Conservation (phyloP, 2,888 invertebrate species). For the Epirrhoe tristata region DNA sequence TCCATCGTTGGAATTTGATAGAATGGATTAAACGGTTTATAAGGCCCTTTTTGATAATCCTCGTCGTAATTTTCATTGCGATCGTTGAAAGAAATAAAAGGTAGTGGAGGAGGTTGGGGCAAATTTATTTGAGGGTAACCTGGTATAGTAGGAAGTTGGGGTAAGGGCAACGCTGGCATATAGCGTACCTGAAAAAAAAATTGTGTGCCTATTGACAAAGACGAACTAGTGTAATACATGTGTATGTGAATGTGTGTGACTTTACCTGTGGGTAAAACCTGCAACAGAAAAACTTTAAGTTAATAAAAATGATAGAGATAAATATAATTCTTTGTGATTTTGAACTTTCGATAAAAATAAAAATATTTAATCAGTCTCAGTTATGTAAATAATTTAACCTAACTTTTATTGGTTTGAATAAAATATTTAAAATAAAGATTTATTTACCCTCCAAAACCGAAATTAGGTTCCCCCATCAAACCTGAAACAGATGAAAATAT, state of each 20-base stretch:
- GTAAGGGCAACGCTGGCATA: conserved; percentile 12
- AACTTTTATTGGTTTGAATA: too few species aligned
- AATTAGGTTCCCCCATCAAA: conserved; percentile 13
- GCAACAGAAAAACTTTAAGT: conserved; percentile 46
- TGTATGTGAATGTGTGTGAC: conserved; percentile 21
- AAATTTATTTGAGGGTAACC: conserved; percentile 12
- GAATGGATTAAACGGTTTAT: background rate
- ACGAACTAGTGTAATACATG: conserved; percentile 52
- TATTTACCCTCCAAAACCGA: conserved; percentile 10
- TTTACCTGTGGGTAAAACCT: conserved; percentile 56
- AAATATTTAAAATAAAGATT: background rate
- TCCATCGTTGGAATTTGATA: background rate
- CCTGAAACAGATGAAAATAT: conserved; percentile 17
- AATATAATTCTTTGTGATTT: too few species aligned
- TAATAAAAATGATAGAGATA: background rate
- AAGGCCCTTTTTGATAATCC: background rate
- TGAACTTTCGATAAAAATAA: too few species aligned
- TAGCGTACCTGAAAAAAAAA: conserved; percentile 30
- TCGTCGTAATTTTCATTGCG: background rate
- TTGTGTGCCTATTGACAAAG: conserved; percentile 54
- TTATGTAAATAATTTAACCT: too few species aligned
- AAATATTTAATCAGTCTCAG: too few species aligned
- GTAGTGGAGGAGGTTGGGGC: conserved; percentile 14
- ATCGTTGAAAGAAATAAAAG: background rate
- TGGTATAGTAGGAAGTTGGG: conserved; percentile 10